A percentile compares a stretch with the other conserved stretches of the same genome.
phyloP scores from a whole-genome alignment of 92 coral and sea anemone species.

The Umimayanthus chanpuru region DNA sequence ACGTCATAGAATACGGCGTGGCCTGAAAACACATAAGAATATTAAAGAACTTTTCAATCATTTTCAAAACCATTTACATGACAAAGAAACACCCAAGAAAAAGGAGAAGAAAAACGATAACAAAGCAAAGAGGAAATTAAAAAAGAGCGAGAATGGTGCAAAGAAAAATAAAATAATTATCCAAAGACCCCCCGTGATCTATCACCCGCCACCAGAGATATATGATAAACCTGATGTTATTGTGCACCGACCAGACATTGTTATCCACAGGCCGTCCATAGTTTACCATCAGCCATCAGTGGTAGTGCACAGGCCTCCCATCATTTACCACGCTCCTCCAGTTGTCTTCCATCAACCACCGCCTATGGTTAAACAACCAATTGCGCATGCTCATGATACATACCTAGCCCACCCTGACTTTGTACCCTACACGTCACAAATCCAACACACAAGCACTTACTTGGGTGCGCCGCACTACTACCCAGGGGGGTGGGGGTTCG shows the following conservation, averaged over 20 bases:
- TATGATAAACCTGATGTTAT: conserved; percentile 78
- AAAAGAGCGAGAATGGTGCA: conserved; percentile 57
- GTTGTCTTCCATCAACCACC: conserved; percentile 91
- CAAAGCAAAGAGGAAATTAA: conserved; percentile 43
- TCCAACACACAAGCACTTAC: conserved; percentile 66
- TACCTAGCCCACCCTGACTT: conserved; percentile 66
- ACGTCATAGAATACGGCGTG: conserved; percentile 44
- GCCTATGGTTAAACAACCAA: conserved; percentile 77
- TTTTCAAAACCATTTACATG: not conserved
- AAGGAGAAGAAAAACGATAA: not conserved
- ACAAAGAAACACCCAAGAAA: not conserved
- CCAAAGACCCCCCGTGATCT: conserved; percentile 73
- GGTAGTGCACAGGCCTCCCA: conserved; percentile 83
- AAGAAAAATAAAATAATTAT: conserved; percentile 78
- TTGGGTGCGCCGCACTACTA: conserved; percentile 85
- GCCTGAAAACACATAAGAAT: conserved; percentile 4
- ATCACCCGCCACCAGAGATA: conserved; percentile 91
- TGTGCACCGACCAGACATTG: conserved; percentile 89
- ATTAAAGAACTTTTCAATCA: not conserved
- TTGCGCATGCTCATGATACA: conserved; percentile 65
- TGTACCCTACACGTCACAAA: conserved; percentile 68
- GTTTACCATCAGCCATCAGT: conserved; percentile 92
- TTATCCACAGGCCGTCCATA: conserved; percentile 80
- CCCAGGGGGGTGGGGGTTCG: conserved; percentile 81
- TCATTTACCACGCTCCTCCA: conserved; percentile 78